These are phyloP conservation scores for Timema podura DNA, from an alignment of 2,888 invertebrate species.

Conservation along the genomic window DNA sequence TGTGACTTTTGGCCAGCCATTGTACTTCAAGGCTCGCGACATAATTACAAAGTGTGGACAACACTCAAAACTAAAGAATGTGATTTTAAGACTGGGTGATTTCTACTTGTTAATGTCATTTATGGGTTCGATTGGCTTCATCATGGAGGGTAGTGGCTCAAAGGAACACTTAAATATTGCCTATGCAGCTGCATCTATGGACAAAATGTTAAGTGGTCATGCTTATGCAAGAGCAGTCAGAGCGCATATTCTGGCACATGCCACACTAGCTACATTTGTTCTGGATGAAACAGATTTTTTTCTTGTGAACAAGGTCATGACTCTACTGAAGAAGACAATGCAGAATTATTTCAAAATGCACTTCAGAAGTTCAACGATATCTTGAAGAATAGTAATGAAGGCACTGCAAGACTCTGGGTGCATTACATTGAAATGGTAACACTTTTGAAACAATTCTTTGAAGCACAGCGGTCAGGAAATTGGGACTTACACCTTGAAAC, in stretches of 20 bases:
- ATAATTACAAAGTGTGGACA: not conserved
- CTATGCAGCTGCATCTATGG: not conserved
- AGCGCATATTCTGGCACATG: not conserved
- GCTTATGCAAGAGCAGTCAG: not conserved
- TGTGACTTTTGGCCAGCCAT: not conserved
- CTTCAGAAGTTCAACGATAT: not conserved
- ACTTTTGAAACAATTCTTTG: not conserved
- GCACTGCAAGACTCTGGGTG: not conserved
- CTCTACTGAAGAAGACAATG: not conserved
- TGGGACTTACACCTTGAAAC: not conserved
- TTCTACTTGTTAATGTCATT: not conserved
- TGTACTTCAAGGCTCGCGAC: not conserved
- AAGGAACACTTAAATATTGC: not conserved
- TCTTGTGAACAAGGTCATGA: not conserved
- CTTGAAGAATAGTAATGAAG: not conserved
- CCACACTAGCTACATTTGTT: not conserved
- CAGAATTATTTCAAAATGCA: not conserved
- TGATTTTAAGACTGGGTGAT: not conserved
- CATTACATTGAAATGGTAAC: not conserved
- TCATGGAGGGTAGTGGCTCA: not conserved
- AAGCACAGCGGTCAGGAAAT: not conserved
- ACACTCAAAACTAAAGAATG: not conserved
- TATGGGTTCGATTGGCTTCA: not conserved
- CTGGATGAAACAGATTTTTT: too few species aligned
- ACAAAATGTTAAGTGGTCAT: not conserved